These are phyloP conservation scores for Liasis olivaceus DNA, from an alignment of 2,797 vertebrate genomes.

Conservation along the genomic window DNA sequence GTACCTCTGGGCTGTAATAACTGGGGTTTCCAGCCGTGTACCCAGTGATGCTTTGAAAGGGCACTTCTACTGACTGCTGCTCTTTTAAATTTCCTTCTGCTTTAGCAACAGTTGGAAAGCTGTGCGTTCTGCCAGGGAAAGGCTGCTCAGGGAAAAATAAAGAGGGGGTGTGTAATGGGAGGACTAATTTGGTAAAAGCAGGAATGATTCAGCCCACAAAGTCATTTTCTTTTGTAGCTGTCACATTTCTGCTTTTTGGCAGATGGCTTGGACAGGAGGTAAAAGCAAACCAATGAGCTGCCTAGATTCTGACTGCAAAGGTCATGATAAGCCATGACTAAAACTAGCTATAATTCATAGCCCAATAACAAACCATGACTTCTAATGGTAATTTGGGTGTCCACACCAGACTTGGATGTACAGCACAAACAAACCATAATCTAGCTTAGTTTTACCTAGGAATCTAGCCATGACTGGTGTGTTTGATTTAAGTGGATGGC, in stretches of 20 bases:
- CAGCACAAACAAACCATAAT: background rate
- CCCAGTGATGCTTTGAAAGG: background rate
- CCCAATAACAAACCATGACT: background rate
- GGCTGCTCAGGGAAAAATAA: background rate
- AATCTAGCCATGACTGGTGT: background rate
- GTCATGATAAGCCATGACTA: background rate
- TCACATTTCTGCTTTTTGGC: background rate
- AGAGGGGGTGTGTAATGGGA: background rate
- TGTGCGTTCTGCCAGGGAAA: background rate
- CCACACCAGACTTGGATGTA: background rate
- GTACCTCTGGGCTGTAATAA: background rate
- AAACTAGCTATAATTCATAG: background rate
- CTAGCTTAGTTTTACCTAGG: background rate
- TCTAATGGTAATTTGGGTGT: background rate
- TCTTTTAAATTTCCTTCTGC: background rate
- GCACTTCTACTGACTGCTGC: background rate
- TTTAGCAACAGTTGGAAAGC: background rate
- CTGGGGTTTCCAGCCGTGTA: background rate
- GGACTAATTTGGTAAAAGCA: background rate
- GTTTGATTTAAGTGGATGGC: background rate
- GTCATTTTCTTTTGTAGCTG: background rate
- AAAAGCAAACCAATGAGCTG: background rate
- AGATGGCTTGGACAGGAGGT: background rate
- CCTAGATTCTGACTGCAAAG: background rate
- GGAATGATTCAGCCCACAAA: background rate